Conservation (phyloP, 1,140 invertebrate genomes). For the Telenomus remus region DNA sequence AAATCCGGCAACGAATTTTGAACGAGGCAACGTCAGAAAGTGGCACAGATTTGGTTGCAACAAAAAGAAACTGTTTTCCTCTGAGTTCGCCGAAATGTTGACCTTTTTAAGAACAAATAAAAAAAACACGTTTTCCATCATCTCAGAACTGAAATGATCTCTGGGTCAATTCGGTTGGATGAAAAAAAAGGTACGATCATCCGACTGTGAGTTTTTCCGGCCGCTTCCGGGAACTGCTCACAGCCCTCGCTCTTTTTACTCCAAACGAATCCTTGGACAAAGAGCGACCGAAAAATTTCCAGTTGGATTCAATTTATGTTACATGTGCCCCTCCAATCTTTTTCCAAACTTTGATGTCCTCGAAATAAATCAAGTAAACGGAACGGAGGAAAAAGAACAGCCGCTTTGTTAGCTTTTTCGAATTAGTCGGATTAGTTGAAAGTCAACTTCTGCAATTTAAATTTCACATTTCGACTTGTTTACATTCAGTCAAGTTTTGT, state of each 20-base stretch:
- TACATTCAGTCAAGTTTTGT: no score
- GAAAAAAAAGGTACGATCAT: constrained; percentile 12
- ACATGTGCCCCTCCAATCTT: constrained; percentile 5
- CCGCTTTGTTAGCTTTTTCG: no score
- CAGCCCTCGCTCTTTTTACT: constrained; percentile 20
- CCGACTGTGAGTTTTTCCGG: constrained; percentile 11
- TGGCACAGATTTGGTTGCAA: background rate
- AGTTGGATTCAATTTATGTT: constrained; percentile 22
- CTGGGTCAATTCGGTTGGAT: constrained; percentile 1
- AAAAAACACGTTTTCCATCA: background rate
- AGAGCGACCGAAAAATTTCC: constrained; percentile 32
- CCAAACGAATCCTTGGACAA: constrained; percentile 6
- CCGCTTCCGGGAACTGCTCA: constrained; percentile 20
- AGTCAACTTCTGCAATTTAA: no score
- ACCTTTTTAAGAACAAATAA: background rate
- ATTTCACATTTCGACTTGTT: no score
- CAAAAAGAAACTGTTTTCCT: background rate
- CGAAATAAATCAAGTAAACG: constrained; percentile 18
- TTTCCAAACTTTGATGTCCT: constrained; percentile 9
- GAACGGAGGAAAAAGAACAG: no score
- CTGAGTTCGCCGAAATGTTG: no score
- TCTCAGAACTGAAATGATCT: no score
- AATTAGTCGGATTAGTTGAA: no score
- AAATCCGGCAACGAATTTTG: background rate
- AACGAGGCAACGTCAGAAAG: no score